phyloP scores from a whole-genome alignment of 2,113 vertebrate species.

The Zosterops hypoxanthus region DNA sequence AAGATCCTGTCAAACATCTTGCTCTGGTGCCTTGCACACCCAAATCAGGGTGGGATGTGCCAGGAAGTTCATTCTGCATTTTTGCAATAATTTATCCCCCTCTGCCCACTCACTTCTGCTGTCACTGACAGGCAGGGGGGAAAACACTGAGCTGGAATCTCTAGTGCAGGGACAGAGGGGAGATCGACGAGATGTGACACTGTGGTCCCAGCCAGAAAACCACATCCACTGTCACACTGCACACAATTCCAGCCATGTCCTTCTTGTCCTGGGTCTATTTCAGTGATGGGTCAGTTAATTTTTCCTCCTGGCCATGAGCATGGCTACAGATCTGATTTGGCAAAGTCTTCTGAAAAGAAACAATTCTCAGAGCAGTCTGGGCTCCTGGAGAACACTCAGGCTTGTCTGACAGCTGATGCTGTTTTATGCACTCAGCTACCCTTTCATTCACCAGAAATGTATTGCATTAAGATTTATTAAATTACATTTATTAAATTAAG shows the following conservation, averaged over 20 bases:
- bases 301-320: background rate
- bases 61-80: background rate
- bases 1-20: background rate
- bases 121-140: background rate
- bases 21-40: background rate
- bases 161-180: background rate
- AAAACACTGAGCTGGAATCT: background rate
- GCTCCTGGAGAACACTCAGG: background rate
- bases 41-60: background rate
- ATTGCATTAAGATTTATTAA: conserved; percentile 63
- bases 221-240: background rate
- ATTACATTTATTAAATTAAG: conserved; percentile 68
- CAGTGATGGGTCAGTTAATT: background rate
- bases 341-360: background rate
- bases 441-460: conserved; percentile 47
- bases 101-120: background rate
- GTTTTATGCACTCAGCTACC: conserved; percentile 18
- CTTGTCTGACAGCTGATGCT: conserved; percentile 60
- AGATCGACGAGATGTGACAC: background rate
- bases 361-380: background rate
- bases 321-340: background rate
- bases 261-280: background rate
- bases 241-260: background rate
- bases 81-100: no score
- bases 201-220: background rate